A percentile compares a stretch with the other conserved stretches of the same genome.
Evolutionary conservation across 2,888 invertebrate species (phyloP).

Genomic region (Eutolmus rufibarbis): DNA sequence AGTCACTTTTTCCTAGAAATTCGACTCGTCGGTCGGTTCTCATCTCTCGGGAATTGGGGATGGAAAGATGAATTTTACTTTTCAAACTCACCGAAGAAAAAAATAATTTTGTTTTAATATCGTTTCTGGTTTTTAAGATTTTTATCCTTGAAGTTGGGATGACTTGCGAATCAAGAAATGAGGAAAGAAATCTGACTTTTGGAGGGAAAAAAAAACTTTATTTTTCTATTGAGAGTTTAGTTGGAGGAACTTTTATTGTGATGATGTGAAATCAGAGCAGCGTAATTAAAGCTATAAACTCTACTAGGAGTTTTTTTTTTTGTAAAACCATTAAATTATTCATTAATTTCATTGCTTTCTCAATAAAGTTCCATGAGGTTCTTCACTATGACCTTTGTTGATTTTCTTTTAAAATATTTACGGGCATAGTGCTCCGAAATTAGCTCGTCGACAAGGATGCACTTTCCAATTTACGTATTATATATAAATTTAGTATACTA

Average conservation of each 20-base stretch:
- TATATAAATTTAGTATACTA: background rate
- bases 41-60: background rate
- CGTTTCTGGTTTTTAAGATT: background rate
- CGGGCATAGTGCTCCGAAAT: too few species aligned
- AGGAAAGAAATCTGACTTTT: background rate
- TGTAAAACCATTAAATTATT: background rate
- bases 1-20: background rate
- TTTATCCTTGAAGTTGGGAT: background rate
- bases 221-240: background rate
- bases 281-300: background rate
- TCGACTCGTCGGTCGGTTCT: background rate
- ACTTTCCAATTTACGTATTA: background rate
- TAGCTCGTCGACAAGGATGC: too few species aligned
- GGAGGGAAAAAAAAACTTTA: background rate
- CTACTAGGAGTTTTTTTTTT: background rate
- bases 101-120: background rate
- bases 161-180: background rate
- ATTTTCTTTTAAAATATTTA: background rate
- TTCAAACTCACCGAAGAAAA: background rate
- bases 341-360: background rate
- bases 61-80: background rate
- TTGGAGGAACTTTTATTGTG: background rate
- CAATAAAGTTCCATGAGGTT: background rate
- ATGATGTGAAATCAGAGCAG: background rate
- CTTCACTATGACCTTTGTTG: background rate